These are phyloP conservation scores for Sminthopsis crassicaudata DNA, from an alignment of 2,113 vertebrate genomes.

Conservation along the genomic window DNA sequence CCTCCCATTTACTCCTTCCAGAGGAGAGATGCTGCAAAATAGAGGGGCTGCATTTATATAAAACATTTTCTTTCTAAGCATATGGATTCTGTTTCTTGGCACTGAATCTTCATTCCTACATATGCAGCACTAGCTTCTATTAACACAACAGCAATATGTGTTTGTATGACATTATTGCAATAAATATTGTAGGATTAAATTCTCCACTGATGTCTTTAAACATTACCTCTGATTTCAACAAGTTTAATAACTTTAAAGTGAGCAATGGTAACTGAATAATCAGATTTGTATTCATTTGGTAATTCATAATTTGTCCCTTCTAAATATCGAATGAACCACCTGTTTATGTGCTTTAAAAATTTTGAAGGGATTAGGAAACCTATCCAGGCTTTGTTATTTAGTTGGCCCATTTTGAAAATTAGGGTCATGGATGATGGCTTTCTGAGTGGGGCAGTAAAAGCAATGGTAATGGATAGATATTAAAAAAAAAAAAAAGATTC, in stretches of 20 bases:
- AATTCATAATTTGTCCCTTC: constrained; percentile 65
- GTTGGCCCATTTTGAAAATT: constrained; percentile 73
- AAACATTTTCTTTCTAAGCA: neutral
- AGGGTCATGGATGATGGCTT: constrained; percentile 71
- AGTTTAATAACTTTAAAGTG: constrained; percentile 40
- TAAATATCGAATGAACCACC: constrained; percentile 64
- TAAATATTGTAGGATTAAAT: constrained; percentile 39
- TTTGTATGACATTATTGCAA: constrained; percentile 33
- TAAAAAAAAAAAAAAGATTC: constrained; percentile 80
- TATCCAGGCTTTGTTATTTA: constrained; percentile 72
- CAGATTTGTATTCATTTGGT: constrained; percentile 58
- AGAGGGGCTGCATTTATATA: neutral
- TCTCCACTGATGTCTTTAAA: constrained; percentile 43
- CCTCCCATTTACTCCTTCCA: neutral
- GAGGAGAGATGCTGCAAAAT: neutral
- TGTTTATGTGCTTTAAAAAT: constrained; percentile 63
- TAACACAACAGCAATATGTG: constrained; percentile 58
- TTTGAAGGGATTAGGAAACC: constrained; percentile 71
- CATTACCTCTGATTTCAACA: constrained; percentile 24
- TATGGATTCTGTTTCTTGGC: constrained; percentile 28
- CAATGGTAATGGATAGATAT: constrained; percentile 65
- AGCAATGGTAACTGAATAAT: constrained; percentile 60
- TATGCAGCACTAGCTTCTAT: constrained; percentile 45
- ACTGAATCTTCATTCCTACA: constrained; percentile 37
- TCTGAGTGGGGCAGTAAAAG: constrained; percentile 74